Percentiles rank a stretch among this genome's conserved stretches.
Evolutionary conservation across 2,797 vertebrate genomes (phyloP).

Genomic region (Eospalax fontanierii): DNA sequence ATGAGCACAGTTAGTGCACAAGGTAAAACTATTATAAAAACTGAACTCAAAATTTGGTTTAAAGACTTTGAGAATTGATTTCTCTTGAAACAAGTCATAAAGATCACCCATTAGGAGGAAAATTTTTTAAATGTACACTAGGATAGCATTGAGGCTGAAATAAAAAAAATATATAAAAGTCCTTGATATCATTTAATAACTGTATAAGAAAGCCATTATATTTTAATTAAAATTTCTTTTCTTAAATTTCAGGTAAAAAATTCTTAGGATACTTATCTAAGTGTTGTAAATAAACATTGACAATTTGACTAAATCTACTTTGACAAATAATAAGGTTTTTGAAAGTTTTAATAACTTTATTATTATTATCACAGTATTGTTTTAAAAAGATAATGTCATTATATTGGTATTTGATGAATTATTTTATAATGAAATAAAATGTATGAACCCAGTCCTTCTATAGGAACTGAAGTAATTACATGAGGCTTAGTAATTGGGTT

Average conservation of each 20-base stretch:
- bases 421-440: conserved; percentile 63
- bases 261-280: conserved; percentile 44
- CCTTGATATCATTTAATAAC: conserved; percentile 39
- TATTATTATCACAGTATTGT: conserved; percentile 26
- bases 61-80: conserved; percentile 70
- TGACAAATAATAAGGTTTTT: conserved; percentile 51
- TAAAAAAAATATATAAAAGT: not conserved
- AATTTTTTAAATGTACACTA: not conserved
- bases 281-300: conserved; percentile 53
- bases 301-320: conserved; percentile 54
- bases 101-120: not conserved
- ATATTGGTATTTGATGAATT: conserved; percentile 46
- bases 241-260: conserved; percentile 65
- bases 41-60: conserved; percentile 66
- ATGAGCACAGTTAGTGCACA: conserved; percentile 66
- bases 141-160: conserved; percentile 4
- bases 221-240: not conserved
- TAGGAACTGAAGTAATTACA: not conserved
- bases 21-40: conserved; percentile 64
- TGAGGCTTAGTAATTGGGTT: conserved; percentile 29
- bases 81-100: conserved; percentile 68
- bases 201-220: conserved; percentile 20
- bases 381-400: conserved; percentile 66
- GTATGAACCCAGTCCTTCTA: conserved; percentile 19
- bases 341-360: conserved; percentile 50